phyloP scores from a whole-genome alignment of 2,113 vertebrate genomes.

The Cebidichthys violaceus region DNA sequence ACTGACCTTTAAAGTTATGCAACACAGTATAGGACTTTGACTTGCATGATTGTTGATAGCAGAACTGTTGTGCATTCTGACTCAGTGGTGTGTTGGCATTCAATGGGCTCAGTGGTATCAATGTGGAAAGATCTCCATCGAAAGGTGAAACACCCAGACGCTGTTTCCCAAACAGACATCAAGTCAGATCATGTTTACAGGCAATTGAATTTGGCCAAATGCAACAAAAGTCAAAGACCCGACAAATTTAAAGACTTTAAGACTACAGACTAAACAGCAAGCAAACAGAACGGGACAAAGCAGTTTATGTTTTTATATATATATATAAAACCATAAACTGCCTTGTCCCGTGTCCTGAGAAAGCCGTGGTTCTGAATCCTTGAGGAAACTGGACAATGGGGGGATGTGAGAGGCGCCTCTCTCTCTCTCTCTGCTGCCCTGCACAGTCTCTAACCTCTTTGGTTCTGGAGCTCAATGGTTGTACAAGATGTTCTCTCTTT shows the following conservation, averaged over 20 bases:
- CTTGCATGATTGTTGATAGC: not conserved
- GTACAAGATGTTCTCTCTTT: conserved; percentile 36
- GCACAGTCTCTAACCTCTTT: conserved; percentile 9
- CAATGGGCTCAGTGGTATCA: not conserved
- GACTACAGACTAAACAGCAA: not conserved
- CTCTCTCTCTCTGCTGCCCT: conserved; percentile 16
- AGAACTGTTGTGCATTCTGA: not conserved
- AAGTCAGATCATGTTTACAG: not conserved
- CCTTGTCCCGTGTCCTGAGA: conserved; percentile 58
- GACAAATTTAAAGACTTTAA: not conserved
- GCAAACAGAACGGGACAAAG: not conserved
- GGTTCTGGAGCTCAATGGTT: conserved; percentile 3
- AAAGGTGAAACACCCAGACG: conserved; percentile 28
- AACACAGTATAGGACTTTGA: not conserved
- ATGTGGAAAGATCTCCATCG: conserved; percentile 38
- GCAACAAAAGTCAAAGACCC: not conserved
- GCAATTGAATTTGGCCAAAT: not conserved
- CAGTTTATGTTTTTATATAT: not conserved
- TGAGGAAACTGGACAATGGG: conserved; percentile 82
- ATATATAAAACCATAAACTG: conserved; percentile 9
- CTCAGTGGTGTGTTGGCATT: not conserved
- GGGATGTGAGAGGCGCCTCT: conserved; percentile 78
- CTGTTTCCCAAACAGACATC: conserved; percentile 4
- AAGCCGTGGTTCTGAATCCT: conserved; percentile 64
- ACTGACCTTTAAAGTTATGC: not conserved